Evolutionary conservation across 2,113 vertebrate genomes (phyloP).

Genomic region (Bufo gargarizans): DNA sequence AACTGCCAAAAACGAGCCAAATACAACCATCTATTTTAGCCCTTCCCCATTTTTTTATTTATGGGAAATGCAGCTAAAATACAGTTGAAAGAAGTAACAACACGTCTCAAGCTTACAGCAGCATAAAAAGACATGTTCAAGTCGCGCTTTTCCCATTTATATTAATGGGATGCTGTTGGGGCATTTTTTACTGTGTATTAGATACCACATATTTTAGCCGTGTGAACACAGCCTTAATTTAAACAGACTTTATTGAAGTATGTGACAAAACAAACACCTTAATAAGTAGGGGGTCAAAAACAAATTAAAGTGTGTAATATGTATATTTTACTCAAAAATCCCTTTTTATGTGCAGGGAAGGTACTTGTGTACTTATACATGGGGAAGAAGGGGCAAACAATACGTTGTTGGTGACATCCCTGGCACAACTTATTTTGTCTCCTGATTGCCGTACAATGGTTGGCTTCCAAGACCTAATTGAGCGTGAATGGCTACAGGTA

Average conservation of each 20-base stretch:
- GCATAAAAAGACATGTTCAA: no score
- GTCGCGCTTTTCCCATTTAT: no score
- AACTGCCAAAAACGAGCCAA: no score
- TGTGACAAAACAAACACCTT: background rate
- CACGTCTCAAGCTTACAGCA: no score
- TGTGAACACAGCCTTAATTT: no score
- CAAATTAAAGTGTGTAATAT: background rate
- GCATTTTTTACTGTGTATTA: no score
- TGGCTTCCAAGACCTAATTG: slow-evolving; percentile 84
- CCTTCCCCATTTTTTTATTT: no score
- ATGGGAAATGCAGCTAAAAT: no score
- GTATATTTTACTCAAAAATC: background rate
- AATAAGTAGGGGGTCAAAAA: background rate
- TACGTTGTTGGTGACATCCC: slow-evolving; percentile 80
- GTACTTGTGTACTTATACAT: slow-evolving; percentile 79
- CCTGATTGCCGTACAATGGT: slow-evolving; percentile 74
- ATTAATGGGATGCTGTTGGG: no score
- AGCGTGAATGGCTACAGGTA: slow-evolving; percentile 88
- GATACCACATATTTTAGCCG: no score
- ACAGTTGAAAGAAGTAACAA: no score
- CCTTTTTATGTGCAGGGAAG: slow-evolving; percentile 70
- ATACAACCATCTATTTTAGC: no score
- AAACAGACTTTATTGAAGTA: background rate
- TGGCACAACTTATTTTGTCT: slow-evolving; percentile 86
- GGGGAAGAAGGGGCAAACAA: slow-evolving; percentile 81